Evolutionary conservation across 1,140 invertebrate genomes (phyloP).

Genomic region (Macrobrachium rosenbergii): DNA sequence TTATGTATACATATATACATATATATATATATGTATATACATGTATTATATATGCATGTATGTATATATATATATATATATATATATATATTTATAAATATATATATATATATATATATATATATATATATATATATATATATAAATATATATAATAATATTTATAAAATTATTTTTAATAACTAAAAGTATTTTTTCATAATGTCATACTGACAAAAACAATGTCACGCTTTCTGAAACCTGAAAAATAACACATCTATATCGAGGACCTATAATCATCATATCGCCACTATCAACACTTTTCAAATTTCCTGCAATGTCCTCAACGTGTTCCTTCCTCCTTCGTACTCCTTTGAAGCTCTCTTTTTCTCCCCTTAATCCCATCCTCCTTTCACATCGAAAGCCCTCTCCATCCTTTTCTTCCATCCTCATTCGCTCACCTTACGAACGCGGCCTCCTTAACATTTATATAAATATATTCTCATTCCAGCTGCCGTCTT

Average conservation of each 20-base stretch:
- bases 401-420: background rate
- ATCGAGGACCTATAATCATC: too few relatives aligned
- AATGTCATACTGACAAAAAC: too few relatives aligned
- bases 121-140: conserved; percentile 26
- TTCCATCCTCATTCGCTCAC: background rate
- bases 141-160: background rate
- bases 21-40: background rate
- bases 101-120: conserved; percentile 28
- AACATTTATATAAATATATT: too few relatives aligned
- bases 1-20: too few relatives aligned
- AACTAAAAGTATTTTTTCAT: too few relatives aligned
- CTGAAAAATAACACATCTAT: too few relatives aligned
- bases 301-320: too few relatives aligned
- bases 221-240: too few relatives aligned
- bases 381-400: background rate
- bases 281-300: too few relatives aligned
- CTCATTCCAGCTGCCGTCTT: background rate
- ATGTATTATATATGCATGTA: background rate
- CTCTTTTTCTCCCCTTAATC: background rate
- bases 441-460: too few relatives aligned
- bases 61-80: conserved; percentile 9
- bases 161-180: background rate
- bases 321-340: too few relatives aligned
- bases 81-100: conserved; percentile 3
- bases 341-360: background rate